Evolutionary conservation across 2,797 vertebrate genomes (phyloP).

Genomic region (Ctenosaura bakeri): DNA sequence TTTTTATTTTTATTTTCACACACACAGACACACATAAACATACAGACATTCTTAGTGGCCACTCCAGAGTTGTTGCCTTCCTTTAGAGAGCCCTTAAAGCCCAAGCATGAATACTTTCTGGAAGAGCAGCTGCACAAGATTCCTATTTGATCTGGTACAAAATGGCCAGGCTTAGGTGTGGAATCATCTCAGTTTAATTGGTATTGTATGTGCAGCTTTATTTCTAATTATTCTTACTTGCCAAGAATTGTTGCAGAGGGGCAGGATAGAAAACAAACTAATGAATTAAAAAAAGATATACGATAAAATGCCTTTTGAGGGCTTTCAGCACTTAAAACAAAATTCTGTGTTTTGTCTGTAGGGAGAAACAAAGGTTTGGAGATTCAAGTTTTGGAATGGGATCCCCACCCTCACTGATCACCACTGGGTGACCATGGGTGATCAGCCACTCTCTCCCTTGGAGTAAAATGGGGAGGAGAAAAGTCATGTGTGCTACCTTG

Average conservation of each 20-base stretch:
- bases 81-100: background rate
- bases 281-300: background rate
- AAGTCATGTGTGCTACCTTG: background rate
- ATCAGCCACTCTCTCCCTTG: no score
- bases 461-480: background rate
- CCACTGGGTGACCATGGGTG: no score
- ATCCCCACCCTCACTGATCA: background rate
- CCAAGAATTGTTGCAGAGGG: conserved; percentile 20
- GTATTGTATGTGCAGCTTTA: rapidly evolving
- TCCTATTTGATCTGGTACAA: background rate
- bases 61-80: background rate
- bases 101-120: background rate
- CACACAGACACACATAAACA: background rate
- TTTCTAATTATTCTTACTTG: conserved; percentile 18
- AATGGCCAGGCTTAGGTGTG: background rate
- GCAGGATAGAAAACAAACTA: background rate
- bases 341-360: conserved; percentile 35
- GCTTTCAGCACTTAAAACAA: conserved; percentile 11
- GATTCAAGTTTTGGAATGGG: background rate
- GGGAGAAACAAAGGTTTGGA: background rate
- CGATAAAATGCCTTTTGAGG: conserved; percentile 41
- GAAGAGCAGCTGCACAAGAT: background rate
- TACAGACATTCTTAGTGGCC: background rate
- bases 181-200: background rate
- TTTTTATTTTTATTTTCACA: conserved; percentile 21